These are phyloP conservation scores for Antheraea mylitta DNA, from an alignment of 1,140 invertebrate species.

Conservation along the genomic window DNA sequence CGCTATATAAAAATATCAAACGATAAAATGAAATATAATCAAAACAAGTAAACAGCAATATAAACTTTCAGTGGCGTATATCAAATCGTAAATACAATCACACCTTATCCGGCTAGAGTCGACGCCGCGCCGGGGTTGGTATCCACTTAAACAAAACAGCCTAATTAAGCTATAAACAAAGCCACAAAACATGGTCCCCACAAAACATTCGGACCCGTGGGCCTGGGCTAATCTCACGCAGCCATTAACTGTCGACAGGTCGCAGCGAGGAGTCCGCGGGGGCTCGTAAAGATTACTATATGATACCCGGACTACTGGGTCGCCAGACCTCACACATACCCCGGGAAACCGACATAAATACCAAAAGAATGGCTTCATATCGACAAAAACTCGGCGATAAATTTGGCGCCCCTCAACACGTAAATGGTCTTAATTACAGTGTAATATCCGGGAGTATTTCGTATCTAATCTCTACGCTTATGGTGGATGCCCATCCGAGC, in stretches of 20 bases:
- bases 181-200: constrained; percentile 67
- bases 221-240: constrained; percentile 61
- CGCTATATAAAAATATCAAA: background rate
- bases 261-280: constrained; percentile 57
- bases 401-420: constrained; percentile 75
- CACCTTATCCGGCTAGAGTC: constrained; percentile 70
- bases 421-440: constrained; percentile 77
- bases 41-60: constrained; percentile 44
- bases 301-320: constrained; percentile 70
- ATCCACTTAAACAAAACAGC: constrained; percentile 74
- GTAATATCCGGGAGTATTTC: constrained; percentile 66
- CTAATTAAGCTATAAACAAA: constrained; percentile 78
- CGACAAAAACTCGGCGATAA: constrained; percentile 75
- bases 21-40: constrained; percentile 41
- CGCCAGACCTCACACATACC: constrained; percentile 68
- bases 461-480: constrained; percentile 72
- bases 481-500: constrained; percentile 46
- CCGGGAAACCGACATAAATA: constrained; percentile 64
- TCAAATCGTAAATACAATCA: constrained; percentile 74
- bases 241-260: constrained; percentile 74
- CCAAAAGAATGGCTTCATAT: constrained; percentile 64
- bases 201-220: constrained; percentile 55
- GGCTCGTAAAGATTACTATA: constrained; percentile 74
- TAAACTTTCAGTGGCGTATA: constrained; percentile 43
- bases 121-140: constrained; percentile 52